Percentiles rank a stretch among this genome's conserved stretches.
These are phyloP conservation scores for Actinopyga echinites DNA, from an alignment of 53 echinoderm and acorn worm genomes.

Conservation along the genomic window DNA sequence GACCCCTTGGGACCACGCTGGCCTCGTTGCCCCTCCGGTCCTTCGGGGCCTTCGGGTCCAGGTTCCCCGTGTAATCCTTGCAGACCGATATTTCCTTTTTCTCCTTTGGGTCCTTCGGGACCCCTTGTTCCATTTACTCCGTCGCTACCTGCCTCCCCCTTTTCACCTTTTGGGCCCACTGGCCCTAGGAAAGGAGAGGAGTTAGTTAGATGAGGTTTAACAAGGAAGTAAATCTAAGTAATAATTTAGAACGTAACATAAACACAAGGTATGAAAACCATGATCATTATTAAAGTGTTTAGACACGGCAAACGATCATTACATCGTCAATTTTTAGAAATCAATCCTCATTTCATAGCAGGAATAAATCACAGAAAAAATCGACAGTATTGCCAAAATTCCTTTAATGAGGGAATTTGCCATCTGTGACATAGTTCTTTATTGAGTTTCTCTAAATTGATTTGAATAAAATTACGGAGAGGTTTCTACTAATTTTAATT, in stretches of 20 bases:
- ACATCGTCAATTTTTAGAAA: neutral
- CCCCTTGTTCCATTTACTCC: conserved; percentile 70
- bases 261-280: neutral
- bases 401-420: too few species aligned
- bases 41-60: conserved; percentile 18
- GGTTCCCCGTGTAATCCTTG: conserved; percentile 16
- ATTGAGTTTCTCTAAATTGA: too few species aligned
- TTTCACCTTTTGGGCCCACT: conserved; percentile 69
- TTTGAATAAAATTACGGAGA: too few species aligned
- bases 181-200: neutral
- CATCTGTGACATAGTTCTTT: too few species aligned
- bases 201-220: too few species aligned
- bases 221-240: neutral
- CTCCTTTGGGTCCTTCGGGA: conserved; percentile 43
- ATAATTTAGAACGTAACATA: neutral
- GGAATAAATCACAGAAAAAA: too few species aligned
- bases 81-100: conserved; percentile 3
- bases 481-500: too few species aligned
- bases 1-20: neutral
- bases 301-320: neutral
- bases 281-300: neutral
- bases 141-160: conserved; percentile 48
- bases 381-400: too few species aligned
- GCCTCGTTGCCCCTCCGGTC: neutral
- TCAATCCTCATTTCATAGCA: too few species aligned